These are phyloP conservation scores for Troides aeacus DNA, from an alignment of 2,888 invertebrate species.

Conservation along the genomic window DNA sequence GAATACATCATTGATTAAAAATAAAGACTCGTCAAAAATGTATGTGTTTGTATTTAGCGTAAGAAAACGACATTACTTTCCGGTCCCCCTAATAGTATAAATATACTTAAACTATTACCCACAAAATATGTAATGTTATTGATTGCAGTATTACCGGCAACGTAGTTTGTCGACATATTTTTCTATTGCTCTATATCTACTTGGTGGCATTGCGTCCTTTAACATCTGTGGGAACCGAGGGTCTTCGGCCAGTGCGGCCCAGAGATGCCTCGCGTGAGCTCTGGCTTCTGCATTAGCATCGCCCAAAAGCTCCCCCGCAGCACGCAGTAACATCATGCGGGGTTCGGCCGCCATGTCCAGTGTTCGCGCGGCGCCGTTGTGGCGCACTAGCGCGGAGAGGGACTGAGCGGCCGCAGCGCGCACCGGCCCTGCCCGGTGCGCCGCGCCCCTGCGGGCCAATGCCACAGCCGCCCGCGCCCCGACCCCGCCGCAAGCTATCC, in stretches of 20 bases:
- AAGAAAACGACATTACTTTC: too few species aligned
- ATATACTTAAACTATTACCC: constrained; percentile 28
- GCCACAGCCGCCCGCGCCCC: constrained; percentile 84
- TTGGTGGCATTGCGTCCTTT: constrained; percentile 88
- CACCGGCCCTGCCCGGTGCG: constrained; percentile 93
- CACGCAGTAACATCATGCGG: constrained; percentile 88
- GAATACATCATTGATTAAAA: too few species aligned
- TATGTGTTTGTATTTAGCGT: too few species aligned
- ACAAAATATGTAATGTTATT: neutral
- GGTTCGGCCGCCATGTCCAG: constrained; percentile 87
- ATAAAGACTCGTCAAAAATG: too few species aligned
- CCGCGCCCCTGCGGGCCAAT: constrained; percentile 84
- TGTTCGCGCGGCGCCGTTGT: constrained; percentile 85
- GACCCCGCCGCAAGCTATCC: constrained; percentile 88
- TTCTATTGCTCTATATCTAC: constrained; percentile 89
- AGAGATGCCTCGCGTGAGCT: constrained; percentile 88
- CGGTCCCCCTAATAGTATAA: too few species aligned
- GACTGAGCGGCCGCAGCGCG: constrained; percentile 91
- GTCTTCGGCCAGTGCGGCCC: constrained; percentile 86
- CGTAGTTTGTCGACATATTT: constrained; percentile 85
- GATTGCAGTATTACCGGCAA: constrained; percentile 45
- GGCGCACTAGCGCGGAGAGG: constrained; percentile 85
- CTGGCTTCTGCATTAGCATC: constrained; percentile 94
- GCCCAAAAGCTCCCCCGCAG: constrained; percentile 89
- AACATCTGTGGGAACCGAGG: constrained; percentile 87